Evolutionary conservation across 2,888 invertebrate species (phyloP), one percentile per base, ranked within the genome.

Genomic region (Eulithis prunata): DNA sequence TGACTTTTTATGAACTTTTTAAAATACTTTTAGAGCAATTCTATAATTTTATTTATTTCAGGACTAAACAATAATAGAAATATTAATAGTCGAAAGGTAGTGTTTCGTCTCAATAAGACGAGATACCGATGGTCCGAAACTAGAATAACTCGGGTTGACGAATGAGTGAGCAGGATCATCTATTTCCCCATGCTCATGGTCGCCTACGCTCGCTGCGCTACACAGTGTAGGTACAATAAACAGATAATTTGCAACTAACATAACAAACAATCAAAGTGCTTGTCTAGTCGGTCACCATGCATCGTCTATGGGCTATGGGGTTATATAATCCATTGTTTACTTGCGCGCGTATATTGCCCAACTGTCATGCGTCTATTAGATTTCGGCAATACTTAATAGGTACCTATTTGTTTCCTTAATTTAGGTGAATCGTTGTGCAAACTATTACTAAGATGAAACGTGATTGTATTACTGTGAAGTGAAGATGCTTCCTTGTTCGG

Each of bases 281-380:
- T 57, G 63, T 57, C 54, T 7, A 21, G 54, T 61, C 63, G 46
- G 5, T 63, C 61, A 13, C 38, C 46, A 28, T 41, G 54, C 14
- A 8, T 58, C 38, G 32, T 46, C 21, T 21, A 21, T 21, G n/a
- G n/a, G 21, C 21, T 21, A 57, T n/a, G 53, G 60, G 6, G 47
- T 65, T 62, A 66, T 59, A 47, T 52, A 66, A 66, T 14, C 57
- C 56, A 66, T 66, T 62, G 62, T 62, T 56, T 56, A 52, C 41
- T 51, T 41, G 58, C 12, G 57, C 10, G 14, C 32, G 28, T 7
- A 11, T 52, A 46, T 63, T 57, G 38, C 53, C 4, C 14, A 63
- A 63, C 57, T 36, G 46, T 32, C 53, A 57, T 21, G 63, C 41
- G 38, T 41, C 43, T 28, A 54, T 45, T 61, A 36, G 32, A 21